Conservation (phyloP, 2,888 invertebrate species). For the Plagodis pulveraria region DNA sequence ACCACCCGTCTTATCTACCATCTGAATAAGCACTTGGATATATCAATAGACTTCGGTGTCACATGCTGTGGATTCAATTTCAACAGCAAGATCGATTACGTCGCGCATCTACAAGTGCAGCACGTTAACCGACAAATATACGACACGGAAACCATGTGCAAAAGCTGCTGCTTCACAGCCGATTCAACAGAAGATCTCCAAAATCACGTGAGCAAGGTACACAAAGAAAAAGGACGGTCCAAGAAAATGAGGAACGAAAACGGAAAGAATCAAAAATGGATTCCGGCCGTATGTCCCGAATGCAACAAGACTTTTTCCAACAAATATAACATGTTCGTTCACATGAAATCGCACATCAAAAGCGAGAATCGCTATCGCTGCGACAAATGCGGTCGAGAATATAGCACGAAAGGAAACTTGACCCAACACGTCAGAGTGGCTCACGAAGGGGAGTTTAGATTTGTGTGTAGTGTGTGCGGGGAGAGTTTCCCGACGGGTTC, state of each 20-base stretch:
- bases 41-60: slow-evolving; percentile 46
- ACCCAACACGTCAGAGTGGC: slow-evolving; percentile 66
- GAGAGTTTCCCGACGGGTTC: slow-evolving; percentile 75
- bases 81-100: slow-evolving; percentile 31
- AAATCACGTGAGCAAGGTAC: slow-evolving; percentile 41
- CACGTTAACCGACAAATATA: slow-evolving; percentile 43
- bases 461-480: slow-evolving; percentile 71
- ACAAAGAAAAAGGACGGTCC: slow-evolving; percentile 25
- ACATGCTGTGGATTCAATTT: slow-evolving; percentile 50
- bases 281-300: slow-evolving; percentile 73
- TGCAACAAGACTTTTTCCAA: slow-evolving; percentile 79
- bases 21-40: slow-evolving; percentile 57
- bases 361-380: slow-evolving; percentile 53
- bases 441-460: slow-evolving; percentile 72
- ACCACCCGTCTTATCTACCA: slow-evolving; percentile 60
- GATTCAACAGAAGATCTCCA: slow-evolving; percentile 36
- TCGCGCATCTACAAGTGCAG: slow-evolving; percentile 52
- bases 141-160: slow-evolving; percentile 42
- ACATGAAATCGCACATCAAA: slow-evolving; percentile 67
- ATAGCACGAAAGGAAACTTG: slow-evolving; percentile 72
- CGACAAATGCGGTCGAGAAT: slow-evolving; percentile 71
- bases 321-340: slow-evolving; percentile 76
- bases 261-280: slow-evolving; percentile 56
- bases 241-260: background rate
- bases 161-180: slow-evolving; percentile 52